A percentile compares a stretch with the other conserved stretches of the same genome.
These are phyloP conservation scores for Drosophila navojoa DNA, from an alignment of 1,140 invertebrate genomes.

Conservation along the genomic window DNA sequence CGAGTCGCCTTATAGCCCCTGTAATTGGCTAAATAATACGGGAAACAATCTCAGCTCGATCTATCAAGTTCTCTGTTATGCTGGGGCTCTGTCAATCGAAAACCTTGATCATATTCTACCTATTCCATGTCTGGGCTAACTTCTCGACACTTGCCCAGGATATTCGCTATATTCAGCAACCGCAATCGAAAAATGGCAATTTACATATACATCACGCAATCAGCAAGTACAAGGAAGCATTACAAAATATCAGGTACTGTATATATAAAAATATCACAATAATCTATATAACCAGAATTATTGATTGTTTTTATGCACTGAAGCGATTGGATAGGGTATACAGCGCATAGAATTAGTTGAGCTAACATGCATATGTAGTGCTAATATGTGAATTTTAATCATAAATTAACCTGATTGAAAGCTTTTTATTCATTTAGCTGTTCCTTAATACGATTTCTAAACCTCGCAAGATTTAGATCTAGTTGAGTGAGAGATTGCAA, in stretches of 20 bases:
- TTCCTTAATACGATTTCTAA: too few species aligned
- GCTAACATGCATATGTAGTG: too few species aligned
- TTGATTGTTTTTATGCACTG: conserved; percentile 13
- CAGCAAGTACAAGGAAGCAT: conserved; percentile 11
- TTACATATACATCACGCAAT: conserved; percentile 10
- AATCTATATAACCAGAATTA: background rate
- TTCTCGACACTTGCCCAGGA: conserved; percentile 5
- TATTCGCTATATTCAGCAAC: background rate
- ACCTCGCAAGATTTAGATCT: too few species aligned
- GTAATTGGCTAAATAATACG: background rate
- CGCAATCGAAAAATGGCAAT: background rate
- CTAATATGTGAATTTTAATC: too few species aligned
- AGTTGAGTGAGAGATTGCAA: too few species aligned
- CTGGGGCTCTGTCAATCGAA: conserved; percentile 5
- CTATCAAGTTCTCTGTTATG: conserved; percentile 28
- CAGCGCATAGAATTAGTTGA: too few species aligned
- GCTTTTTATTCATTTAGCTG: too few species aligned
- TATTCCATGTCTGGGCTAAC: conserved; percentile 15
- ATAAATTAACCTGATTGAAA: too few species aligned
- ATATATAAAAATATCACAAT: background rate
- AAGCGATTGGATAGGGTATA: too few species aligned
- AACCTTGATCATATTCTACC: conserved; percentile 21
- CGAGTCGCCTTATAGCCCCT: background rate
- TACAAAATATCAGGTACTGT: conserved; percentile 38
- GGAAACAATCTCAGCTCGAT: background rate